A percentile compares a stretch with the other conserved stretches of the same genome.
Conservation (phyloP, 2,797 vertebrate species). For the Melanotaenia parkinsoni region DNA sequence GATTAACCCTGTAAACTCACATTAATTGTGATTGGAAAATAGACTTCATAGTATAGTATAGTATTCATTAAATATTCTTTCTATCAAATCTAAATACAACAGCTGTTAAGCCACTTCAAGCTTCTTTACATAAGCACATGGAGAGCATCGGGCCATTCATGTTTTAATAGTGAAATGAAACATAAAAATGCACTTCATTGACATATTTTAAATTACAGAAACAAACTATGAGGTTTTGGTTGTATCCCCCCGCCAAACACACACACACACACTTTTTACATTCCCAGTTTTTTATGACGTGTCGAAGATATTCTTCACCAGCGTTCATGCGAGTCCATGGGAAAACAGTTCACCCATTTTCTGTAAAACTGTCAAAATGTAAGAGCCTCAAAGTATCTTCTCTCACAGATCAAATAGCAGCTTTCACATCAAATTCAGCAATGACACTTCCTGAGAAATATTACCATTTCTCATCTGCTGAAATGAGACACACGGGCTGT, state of each 20-base stretch:
- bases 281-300: constrained; percentile 13
- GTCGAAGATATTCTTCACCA: constrained; percentile 28
- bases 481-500: constrained; percentile 36
- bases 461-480: constrained; percentile 32
- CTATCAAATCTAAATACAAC: constrained; percentile 18
- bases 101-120: constrained; percentile 11
- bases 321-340: constrained; percentile 1
- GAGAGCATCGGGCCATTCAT: constrained; percentile 1
- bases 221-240: constrained; percentile 25
- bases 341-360: constrained; percentile 41
- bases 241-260: constrained; percentile 26
- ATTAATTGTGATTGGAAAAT: constrained; percentile 67
- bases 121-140: constrained; percentile 6
- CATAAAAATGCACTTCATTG: constrained; percentile 43
- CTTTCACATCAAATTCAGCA: constrained; percentile 48
- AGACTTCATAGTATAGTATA: constrained; percentile 1
- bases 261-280: constrained; percentile 22
- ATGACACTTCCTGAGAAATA: constrained; percentile 32
- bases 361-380: constrained; percentile 41
- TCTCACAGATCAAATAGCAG: constrained; percentile 48
- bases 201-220: constrained; percentile 31
- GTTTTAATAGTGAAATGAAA: constrained; percentile 63
- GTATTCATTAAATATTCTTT: background rate
- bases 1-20: constrained; percentile 59
- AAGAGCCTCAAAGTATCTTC: constrained; percentile 14